These are phyloP conservation scores for Thamnophis elegans DNA, from an alignment of 2,797 vertebrate species.

Conservation along the genomic window DNA sequence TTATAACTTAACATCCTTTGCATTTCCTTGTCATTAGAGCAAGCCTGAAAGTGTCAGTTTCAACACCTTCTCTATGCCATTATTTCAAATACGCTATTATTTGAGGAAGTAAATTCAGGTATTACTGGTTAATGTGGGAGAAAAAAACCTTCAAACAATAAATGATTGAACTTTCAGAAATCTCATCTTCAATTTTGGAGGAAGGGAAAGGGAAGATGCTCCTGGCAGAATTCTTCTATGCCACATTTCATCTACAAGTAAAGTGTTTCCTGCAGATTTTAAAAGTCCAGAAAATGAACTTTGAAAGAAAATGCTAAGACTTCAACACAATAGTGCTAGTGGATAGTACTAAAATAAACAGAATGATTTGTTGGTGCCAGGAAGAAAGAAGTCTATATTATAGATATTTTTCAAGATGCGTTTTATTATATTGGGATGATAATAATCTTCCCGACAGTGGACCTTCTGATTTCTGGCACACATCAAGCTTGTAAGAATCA, in stretches of 20 bases:
- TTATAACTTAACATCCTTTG: not conserved
- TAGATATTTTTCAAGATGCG: constrained; percentile 48
- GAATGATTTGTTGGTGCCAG: constrained; percentile 45
- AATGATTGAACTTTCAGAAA: constrained; percentile 21
- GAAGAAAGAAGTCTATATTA: constrained; percentile 49
- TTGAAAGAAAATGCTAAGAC: constrained; percentile 59
- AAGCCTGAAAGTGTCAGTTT: not conserved
- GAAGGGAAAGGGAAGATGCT: not conserved
- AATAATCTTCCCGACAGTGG: constrained; percentile 61
- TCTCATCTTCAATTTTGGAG: constrained; percentile 13
- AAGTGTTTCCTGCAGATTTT: constrained; percentile 56
- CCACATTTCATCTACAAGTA: constrained; percentile 54
- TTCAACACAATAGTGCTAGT: constrained; percentile 50
- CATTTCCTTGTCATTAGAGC: not conserved
- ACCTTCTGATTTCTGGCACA: constrained; percentile 60
- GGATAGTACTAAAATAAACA: constrained; percentile 59
- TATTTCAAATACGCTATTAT: not conserved
- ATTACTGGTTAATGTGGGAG: not conserved
- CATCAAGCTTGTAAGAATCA: constrained; percentile 58
- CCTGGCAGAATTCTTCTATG: constrained; percentile 31
- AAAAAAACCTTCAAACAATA: not conserved
- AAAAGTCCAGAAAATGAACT: constrained; percentile 55
- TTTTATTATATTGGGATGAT: constrained; percentile 60
- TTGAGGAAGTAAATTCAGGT: constrained; percentile 3
- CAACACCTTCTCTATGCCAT: not conserved